Evolutionary conservation across 2,113 vertebrate genomes (phyloP).

Genomic region (Gracilinanus agilis): DNA sequence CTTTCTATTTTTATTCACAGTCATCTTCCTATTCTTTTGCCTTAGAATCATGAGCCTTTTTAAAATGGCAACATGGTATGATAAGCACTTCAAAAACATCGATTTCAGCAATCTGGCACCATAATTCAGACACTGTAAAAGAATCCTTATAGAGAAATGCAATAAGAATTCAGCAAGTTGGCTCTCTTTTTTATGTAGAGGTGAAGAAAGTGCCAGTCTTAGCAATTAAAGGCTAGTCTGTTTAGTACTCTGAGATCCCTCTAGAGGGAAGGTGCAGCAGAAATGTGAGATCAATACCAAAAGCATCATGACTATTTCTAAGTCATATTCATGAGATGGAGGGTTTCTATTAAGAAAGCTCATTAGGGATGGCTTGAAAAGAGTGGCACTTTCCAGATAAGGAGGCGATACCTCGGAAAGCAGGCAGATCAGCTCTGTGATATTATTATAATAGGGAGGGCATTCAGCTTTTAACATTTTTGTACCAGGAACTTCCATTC

Average conservation of each 20-base stretch:
- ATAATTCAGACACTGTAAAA: constrained; percentile 37
- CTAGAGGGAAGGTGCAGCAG: too few species aligned
- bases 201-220: neutral
- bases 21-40: constrained; percentile 61
- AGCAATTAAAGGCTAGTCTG: neutral
- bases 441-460: neutral
- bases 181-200: neutral
- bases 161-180: neutral
- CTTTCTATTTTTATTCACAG: constrained; percentile 50
- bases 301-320: neutral
- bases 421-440: constrained; percentile 1
- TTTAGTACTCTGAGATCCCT: neutral
- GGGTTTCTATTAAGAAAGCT: constrained; percentile 5
- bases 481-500: neutral
- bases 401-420: constrained; percentile 21
- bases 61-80: constrained; percentile 64
- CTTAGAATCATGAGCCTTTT: constrained; percentile 36
- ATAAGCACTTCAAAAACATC: constrained; percentile 51
- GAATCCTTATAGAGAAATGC: constrained; percentile 42
- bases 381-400: neutral
- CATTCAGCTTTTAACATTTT: constrained; percentile 16
- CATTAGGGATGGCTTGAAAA: constrained; percentile 25
- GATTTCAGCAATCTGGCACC: constrained; percentile 43
- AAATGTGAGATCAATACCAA: constrained; percentile 1
- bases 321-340: neutral